Evolutionary conservation across 2,113 vertebrate species (phyloP).

Genomic region (Nesoenas mayeri): DNA sequence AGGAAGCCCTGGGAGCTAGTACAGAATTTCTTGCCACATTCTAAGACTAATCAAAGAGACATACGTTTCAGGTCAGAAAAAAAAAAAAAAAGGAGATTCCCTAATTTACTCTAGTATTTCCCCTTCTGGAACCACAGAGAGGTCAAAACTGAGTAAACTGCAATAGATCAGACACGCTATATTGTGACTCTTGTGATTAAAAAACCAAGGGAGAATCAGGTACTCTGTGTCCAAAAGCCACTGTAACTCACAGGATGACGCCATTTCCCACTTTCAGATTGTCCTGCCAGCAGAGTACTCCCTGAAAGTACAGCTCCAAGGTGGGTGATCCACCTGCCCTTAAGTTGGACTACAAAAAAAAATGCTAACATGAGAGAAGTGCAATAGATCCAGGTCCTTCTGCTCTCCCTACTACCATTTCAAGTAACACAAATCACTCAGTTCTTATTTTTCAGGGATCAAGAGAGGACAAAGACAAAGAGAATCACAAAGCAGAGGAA

Average conservation of each 20-base stretch:
- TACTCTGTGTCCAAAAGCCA: neutral
- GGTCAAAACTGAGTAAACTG: neutral
- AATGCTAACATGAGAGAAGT: neutral
- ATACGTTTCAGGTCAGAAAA: neutral
- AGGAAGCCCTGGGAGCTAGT: conserved; percentile 39
- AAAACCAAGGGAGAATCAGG: neutral
- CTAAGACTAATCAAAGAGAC: conserved; percentile 50
- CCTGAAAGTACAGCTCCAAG: neutral
- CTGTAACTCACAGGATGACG: neutral
- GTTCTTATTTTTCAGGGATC: neutral
- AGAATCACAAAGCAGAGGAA: neutral
- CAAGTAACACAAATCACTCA: neutral
- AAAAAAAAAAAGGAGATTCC: neutral
- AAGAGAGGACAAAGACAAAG: neutral
- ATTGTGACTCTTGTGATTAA: neutral
- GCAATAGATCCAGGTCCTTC: neutral
- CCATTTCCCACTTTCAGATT: neutral
- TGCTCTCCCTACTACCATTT: neutral
- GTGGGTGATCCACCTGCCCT: neutral
- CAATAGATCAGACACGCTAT: neutral
- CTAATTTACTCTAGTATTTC: neutral
- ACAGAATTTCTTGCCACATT: conserved; percentile 36
- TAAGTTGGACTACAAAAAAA: neutral
- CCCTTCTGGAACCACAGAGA: neutral
- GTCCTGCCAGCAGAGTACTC: neutral